A percentile compares a stretch with the other conserved stretches of the same genome.
Conservation (phyloP, 2,888 invertebrate genomes). For the Chaetogeoica ovagalla region DNA sequence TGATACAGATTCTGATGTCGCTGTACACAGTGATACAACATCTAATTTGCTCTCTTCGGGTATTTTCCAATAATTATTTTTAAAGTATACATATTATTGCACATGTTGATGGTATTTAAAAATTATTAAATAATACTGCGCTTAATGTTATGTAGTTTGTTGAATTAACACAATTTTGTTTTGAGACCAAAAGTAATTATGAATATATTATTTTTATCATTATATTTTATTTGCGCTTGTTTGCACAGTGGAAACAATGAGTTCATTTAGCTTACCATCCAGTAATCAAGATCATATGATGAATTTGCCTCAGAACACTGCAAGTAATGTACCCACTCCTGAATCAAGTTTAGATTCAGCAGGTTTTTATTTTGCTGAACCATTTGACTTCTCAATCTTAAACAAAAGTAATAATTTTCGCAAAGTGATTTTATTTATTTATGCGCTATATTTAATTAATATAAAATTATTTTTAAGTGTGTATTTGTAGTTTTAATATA, state of each 20-base stretch:
- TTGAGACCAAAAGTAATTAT: not conserved
- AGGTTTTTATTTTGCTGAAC: constrained; percentile 51
- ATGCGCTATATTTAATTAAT: constrained; percentile 30
- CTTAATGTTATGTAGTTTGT: constrained; percentile 39
- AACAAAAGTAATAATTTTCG: constrained; percentile 54
- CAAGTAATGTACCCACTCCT: constrained; percentile 48
- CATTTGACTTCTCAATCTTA: constrained; percentile 53
- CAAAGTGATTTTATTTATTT: constrained; percentile 15
- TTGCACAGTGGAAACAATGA: constrained; percentile 54
- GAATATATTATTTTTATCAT: constrained; percentile 3
- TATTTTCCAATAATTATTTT: constrained; percentile 58
- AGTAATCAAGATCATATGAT: constrained; percentile 50
- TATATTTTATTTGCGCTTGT: constrained; percentile 50
- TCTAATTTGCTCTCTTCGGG: constrained; percentile 73
- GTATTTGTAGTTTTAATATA: not conserved
- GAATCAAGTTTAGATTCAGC: constrained; percentile 53
- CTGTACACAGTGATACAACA: constrained; percentile 62
- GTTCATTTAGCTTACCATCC: constrained; percentile 54
- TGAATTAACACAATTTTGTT: constrained; percentile 25
- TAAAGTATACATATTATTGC: constrained; percentile 47
- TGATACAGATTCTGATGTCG: constrained; percentile 31
- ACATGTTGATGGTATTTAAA: constrained; percentile 55
- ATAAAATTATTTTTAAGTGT: not conserved
- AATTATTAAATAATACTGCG: constrained; percentile 56
- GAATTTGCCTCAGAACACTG: constrained; percentile 36